Evolutionary conservation across 1,140 invertebrate genomes (phyloP).

Genomic region (Bombus soroeensis): DNA sequence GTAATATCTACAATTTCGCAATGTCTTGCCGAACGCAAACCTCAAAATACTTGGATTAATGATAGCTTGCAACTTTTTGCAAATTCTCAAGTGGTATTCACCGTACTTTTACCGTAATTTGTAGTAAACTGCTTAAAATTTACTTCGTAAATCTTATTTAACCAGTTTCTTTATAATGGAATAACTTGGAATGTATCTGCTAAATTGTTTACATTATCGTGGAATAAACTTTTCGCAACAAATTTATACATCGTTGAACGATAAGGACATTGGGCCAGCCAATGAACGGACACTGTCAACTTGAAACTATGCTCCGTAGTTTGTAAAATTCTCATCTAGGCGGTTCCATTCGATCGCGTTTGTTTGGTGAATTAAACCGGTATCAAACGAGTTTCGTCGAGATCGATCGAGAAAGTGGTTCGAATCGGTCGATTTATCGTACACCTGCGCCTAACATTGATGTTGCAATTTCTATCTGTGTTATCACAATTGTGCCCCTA

Average conservation of each 20-base stretch:
- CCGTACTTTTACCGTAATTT: no score
- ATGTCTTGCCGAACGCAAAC: no score
- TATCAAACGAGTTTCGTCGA: slow-evolving; percentile 66
- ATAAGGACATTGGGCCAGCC: slow-evolving; percentile 5
- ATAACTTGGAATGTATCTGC: no score
- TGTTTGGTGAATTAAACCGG: slow-evolving; percentile 55
- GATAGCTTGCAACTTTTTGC: no score
- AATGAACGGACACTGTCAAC: slow-evolving; percentile 33
- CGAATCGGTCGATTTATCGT: slow-evolving; percentile 48
- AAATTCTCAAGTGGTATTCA: no score
- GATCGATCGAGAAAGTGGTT: slow-evolving; percentile 70
- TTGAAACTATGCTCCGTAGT: slow-evolving; percentile 15
- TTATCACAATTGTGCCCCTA: background rate
- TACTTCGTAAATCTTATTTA: no score
- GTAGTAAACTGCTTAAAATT: no score
- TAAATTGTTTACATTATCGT: background rate
- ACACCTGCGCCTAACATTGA: slow-evolving; percentile 6
- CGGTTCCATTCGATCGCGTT: slow-evolving; percentile 43
- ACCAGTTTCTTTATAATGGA: no score
- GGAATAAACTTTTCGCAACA: background rate
- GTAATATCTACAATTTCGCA: no score
- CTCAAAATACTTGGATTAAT: no score
- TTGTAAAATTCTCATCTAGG: slow-evolving; percentile 44
- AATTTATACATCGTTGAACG: background rate
- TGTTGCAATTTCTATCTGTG: slow-evolving; percentile 5